Percentiles rank a stretch among this genome's conserved stretches.
Conservation (phyloP, 1,140 invertebrate species). For the Drosophila bifasciata region DNA sequence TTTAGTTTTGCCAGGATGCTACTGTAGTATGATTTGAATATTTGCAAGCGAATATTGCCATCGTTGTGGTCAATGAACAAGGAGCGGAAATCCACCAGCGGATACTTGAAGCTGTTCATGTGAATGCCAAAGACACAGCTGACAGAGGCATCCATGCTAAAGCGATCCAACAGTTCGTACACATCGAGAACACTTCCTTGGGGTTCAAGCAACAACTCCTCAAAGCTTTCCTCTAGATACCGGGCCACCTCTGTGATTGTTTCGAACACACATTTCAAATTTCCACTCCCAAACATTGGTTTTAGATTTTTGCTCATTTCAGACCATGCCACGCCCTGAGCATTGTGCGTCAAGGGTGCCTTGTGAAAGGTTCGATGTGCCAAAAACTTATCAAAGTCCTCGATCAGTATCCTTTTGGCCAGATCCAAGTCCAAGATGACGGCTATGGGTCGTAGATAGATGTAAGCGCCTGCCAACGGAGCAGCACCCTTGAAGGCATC, state of each 20-base stretch:
- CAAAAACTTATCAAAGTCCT: constrained; percentile 86
- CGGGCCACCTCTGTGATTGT: constrained; percentile 82
- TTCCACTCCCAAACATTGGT: constrained; percentile 85
- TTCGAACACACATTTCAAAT: constrained; percentile 85
- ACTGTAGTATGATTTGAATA: too few relatives aligned
- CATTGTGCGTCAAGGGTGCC: too few relatives aligned
- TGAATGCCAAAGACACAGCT: constrained; percentile 87
- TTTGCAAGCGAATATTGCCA: neutral
- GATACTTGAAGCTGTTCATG: constrained; percentile 84
- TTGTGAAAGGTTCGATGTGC: too few relatives aligned
- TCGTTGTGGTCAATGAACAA: constrained; percentile 69
- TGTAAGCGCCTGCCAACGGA: constrained; percentile 81
- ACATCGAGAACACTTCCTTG: constrained; percentile 33
- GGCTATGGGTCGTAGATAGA: constrained; percentile 84
- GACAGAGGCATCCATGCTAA: constrained; percentile 83
- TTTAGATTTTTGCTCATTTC: too few relatives aligned
- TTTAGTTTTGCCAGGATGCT: too few relatives aligned
- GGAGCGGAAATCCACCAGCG: constrained; percentile 82
- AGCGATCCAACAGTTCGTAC: constrained; percentile 52
- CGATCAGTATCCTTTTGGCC: constrained; percentile 85
- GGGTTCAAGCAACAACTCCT: constrained; percentile 19
- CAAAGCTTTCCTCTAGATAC: constrained; percentile 67
- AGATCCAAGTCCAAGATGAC: constrained; percentile 86
- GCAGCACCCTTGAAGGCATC: constrained; percentile 45
- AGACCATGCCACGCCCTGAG: too few relatives aligned